phyloP scores from a whole-genome alignment of 2,888 invertebrate genomes.

The Habroteleia sp. region DNA sequence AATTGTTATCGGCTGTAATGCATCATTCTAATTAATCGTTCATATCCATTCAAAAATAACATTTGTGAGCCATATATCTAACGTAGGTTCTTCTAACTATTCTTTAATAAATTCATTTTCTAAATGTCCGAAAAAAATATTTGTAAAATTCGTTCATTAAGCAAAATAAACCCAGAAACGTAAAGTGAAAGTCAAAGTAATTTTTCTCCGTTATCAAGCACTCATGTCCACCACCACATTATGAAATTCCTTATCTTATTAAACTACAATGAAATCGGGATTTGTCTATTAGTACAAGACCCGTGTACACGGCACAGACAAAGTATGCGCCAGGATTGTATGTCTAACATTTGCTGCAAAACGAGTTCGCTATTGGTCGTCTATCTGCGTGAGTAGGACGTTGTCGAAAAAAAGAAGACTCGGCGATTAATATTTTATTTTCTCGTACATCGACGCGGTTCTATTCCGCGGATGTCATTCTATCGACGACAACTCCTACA shows the following conservation, averaged over 20 bases:
- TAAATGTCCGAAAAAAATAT: too few species aligned
- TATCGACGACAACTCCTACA: constrained; percentile 64
- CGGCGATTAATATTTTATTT: constrained; percentile 57
- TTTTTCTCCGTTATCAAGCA: too few species aligned
- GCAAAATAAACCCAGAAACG: too few species aligned
- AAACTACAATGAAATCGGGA: constrained; percentile 7
- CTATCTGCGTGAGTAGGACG: constrained; percentile 47
- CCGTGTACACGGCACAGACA: constrained; percentile 10
- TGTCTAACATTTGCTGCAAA: constrained; percentile 28
- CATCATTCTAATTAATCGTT: too few species aligned
- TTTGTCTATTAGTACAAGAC: constrained; percentile 21
- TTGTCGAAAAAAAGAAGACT: constrained; percentile 36
- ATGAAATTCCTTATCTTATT: background rate
- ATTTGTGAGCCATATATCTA: too few species aligned
- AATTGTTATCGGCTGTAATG: too few species aligned
- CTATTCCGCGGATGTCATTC: constrained; percentile 62
- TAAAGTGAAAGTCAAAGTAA: too few species aligned
- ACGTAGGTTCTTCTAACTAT: too few species aligned
- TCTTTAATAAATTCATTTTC: too few species aligned
- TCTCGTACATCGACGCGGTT: constrained; percentile 47
- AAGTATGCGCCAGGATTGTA: constrained; percentile 13
- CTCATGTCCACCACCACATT: too few species aligned
- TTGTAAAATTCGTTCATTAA: too few species aligned
- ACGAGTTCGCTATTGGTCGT: constrained; percentile 27
- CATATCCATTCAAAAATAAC: too few species aligned